These are phyloP conservation scores for Xiphophorus hellerii DNA, from an alignment of 2,113 vertebrate species.

Conservation along the genomic window DNA sequence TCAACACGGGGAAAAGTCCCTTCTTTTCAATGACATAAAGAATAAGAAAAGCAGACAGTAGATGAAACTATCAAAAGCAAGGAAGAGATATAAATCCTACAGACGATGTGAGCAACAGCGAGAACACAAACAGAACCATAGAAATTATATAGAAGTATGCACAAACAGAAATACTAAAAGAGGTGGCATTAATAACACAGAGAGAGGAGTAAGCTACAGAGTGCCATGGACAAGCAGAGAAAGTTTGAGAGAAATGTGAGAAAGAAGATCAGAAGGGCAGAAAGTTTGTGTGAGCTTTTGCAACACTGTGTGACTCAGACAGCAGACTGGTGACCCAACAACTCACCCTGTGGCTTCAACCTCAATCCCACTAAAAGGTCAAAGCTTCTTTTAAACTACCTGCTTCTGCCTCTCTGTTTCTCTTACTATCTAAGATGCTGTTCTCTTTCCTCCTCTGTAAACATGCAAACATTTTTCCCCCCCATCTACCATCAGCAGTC, in stretches of 20 bases:
- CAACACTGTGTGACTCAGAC: conserved; percentile 26
- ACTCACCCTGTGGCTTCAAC: conserved; percentile 42
- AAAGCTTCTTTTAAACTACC: conserved; percentile 38
- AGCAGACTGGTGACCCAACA: conserved; percentile 9
- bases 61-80: conserved; percentile 33
- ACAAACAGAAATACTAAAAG: conserved; percentile 53
- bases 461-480: conserved; percentile 6
- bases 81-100: conserved; percentile 18
- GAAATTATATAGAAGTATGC: conserved; percentile 44
- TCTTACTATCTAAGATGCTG: not conserved
- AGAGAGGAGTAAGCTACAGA: conserved; percentile 8
- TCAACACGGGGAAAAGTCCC: not conserved
- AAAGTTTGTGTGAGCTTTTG: conserved; percentile 41
- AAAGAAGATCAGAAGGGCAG: conserved; percentile 27
- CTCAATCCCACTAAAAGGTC: conserved; percentile 51
- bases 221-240: conserved; percentile 10
- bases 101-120: conserved; percentile 12
- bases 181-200: conserved; percentile 36
- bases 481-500: conserved; percentile 4
- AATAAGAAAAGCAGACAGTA: conserved; percentile 10
- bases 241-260: conserved; percentile 20
- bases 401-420: conserved; percentile 12
- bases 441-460: conserved; percentile 10
- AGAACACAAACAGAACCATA: conserved; percentile 38
- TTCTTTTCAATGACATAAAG: conserved; percentile 7